A percentile compares a stretch with the other conserved stretches of the same genome.
Evolutionary conservation across 1,140 invertebrate species (phyloP).

Genomic region (Bombus pyrosoma): DNA sequence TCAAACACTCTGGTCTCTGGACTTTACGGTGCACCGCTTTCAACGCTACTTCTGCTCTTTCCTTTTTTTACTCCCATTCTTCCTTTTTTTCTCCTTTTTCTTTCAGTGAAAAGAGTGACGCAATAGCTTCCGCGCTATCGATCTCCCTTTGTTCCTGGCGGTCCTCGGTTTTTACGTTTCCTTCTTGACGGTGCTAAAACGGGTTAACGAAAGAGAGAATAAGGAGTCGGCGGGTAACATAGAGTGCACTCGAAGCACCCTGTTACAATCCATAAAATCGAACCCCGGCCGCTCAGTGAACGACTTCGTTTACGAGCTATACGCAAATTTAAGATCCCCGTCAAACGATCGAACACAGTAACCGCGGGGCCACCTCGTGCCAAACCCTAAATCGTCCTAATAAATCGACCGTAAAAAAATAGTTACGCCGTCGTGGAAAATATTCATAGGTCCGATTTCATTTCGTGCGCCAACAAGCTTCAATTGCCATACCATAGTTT

Average conservation of each 20-base stretch:
- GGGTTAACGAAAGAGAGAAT: constrained; percentile 42
- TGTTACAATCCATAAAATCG: constrained; percentile 56
- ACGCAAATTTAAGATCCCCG: constrained; percentile 49
- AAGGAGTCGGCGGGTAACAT: neutral
- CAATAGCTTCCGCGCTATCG: constrained; percentile 1
- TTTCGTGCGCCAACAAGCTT: neutral
- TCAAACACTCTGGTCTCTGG: neutral
- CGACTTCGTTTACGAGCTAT: constrained; percentile 45
- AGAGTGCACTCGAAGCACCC: neutral
- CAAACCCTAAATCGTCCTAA: constrained; percentile 31
- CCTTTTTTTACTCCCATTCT: neutral
- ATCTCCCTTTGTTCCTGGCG: constrained; percentile 17
- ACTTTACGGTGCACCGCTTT: neutral
- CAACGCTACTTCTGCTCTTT: neutral
- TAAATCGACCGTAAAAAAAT: constrained; percentile 39
- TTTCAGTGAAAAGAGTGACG: neutral
- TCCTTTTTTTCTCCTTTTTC: neutral
- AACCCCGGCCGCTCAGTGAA: neutral
- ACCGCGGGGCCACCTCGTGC: neutral
- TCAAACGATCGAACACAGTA: constrained; percentile 5
- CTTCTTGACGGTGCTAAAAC: constrained; percentile 1
- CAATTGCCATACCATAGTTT: neutral
- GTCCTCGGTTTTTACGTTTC: constrained; percentile 1
- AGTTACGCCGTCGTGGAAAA: constrained; percentile 3
- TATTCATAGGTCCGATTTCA: constrained; percentile 31